Conservation (phyloP, 2,113 vertebrate species). For the Scomber scombrus region DNA sequence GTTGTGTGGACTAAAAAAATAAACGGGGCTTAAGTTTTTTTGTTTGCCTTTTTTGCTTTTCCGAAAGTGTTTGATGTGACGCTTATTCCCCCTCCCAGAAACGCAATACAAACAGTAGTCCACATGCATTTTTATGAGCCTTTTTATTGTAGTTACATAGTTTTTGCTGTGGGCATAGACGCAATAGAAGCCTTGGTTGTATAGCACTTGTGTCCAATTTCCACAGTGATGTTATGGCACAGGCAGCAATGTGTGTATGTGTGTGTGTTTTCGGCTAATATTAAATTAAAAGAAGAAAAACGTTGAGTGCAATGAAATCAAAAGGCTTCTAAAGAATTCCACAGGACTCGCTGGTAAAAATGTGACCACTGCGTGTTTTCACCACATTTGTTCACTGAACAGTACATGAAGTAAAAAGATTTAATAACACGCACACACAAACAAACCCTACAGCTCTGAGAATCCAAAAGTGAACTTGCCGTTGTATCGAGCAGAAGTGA, state of each 20-base stretch:
- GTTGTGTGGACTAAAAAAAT: slow-evolving; percentile 82
- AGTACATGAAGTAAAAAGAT: slow-evolving; percentile 77
- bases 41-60: slow-evolving; percentile 13
- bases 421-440: slow-evolving; percentile 44
- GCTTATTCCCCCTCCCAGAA: neutral
- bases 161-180: slow-evolving; percentile 81
- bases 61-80: neutral
- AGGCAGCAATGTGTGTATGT: slow-evolving; percentile 56
- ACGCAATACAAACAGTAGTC: slow-evolving; percentile 10
- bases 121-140: slow-evolving; percentile 49
- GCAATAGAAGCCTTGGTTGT: slow-evolving; percentile 79
- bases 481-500: slow-evolving; percentile 79
- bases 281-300: slow-evolving; percentile 50
- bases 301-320: slow-evolving; percentile 72
- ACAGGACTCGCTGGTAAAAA: slow-evolving; percentile 64
- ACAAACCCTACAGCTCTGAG: slow-evolving; percentile 69
- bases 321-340: slow-evolving; percentile 75
- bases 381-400: slow-evolving; percentile 24
- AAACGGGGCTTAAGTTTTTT: slow-evolving; percentile 67
- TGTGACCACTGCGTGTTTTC: slow-evolving; percentile 67
- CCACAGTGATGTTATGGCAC: slow-evolving; percentile 82
- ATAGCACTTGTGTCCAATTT: slow-evolving; percentile 79
- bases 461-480: slow-evolving; percentile 75
- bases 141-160: slow-evolving; percentile 79
- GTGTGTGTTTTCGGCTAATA: slow-evolving; percentile 22